Evolutionary conservation across 2,797 vertebrate species (phyloP), one percentile per base, ranked within the genome.

Genomic region (Rhyacichthys aspro): DNA sequence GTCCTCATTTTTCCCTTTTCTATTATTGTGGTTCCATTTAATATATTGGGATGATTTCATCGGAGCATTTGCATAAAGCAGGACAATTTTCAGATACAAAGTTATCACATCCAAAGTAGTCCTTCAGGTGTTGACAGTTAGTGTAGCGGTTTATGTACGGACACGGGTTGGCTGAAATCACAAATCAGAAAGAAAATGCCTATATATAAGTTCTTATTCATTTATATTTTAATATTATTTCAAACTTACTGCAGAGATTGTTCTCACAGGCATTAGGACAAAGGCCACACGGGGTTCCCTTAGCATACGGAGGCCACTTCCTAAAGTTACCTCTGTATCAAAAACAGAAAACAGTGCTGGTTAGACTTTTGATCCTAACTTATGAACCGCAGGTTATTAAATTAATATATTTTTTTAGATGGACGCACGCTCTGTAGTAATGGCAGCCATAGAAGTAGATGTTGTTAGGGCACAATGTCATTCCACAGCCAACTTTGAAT

Each of bases 391-490:
- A 15, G 23, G n/a, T 9, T 48, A 32, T 9, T 9, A 9, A 10
- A 17, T 16, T 32, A 11, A 8, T 3, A 8, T 34, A 1, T 18
- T 12, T 37, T 28, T 2, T 47, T 38, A 6, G 16, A 7, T 39
- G 12, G 9, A 90, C 91, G 0, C 90, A 93, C 91, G 90, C 90
- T 78, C 90, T 49, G 9, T 63, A 93, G 46, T 92, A 93, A 6
- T 89, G 86, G 56, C 92, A 93, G 65, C 33, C 79, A 0, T 90
- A 91, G 67, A 87, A 78, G 54, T 86, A 91, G 36, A n/a, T 43
- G 37, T 37, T 7, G 28, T 41, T 18, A 0, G 59, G 48, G n/a
- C 92, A 93, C 9, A 48, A 0, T 0, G 46, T 39, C 44, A 85
- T 19, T 14, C 78, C 91, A 44, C 92, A 93, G 48, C 92, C 92